Base-by-base conservation (phyloP, 2,888 invertebrate species). In the Tipula lateralis region DNA sequence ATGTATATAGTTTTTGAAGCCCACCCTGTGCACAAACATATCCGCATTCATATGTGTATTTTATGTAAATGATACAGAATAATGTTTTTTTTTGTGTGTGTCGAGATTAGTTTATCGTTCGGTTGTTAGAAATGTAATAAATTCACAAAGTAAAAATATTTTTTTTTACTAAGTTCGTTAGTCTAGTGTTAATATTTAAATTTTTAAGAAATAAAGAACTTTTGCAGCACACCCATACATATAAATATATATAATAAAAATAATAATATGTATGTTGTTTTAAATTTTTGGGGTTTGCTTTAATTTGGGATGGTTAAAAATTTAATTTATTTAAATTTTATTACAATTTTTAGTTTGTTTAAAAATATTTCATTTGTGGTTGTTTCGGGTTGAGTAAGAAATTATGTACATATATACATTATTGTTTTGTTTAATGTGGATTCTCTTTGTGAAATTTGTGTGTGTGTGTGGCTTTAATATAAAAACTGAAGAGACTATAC, bases 271-370 rank as follows among this genome's bases (percentile, higher is more conserved):
- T 66, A 66, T n/a, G n/a, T n/a, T n/a, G n/a, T n/a, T n/a, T n/a
- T n/a, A n/a, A n/a, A 66, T 66, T 66, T 66, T 66, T 66, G 24
- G 66, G 66, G 66, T 66, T 66, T 66, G 9, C 66, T 66, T 24
- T 66, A 66, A 66, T 66, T 66, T 66, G 66, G 66, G 66, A 24
- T 24, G 66, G 66, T 66, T 66, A 66, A 66, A 9, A 66, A 66
- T 66, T 66, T 66, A 66, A 66, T 66, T 66, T 66, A 66, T 66
- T 66, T 66, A 66, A 66, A 66, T 66, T 66, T 66, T 66, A 66
- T 66, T 66, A 66, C 66, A 19, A 66, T 66, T 66, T 34, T 44
- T 44, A 44, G 44, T 44, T 44, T 44, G 24, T 66, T 66, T 66
- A 9, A 24, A 66, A 66, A 66, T 66, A 66, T 66, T 66, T 66